These are phyloP conservation scores for Drosophila ohnishii DNA, from an alignment of 1,140 invertebrate species.

Conservation along the genomic window DNA sequence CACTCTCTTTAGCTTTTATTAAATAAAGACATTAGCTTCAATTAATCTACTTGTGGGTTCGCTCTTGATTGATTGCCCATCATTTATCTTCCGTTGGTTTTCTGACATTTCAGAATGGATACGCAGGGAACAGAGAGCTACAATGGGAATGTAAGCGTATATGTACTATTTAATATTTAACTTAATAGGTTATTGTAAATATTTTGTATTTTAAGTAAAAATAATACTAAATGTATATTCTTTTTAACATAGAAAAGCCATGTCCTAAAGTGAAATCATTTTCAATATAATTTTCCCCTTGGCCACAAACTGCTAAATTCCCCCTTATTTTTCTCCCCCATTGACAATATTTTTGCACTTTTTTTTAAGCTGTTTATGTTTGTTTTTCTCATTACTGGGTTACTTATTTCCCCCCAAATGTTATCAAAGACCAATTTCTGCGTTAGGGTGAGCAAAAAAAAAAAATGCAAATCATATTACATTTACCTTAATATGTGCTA, in stretches of 20 bases:
- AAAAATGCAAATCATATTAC: background rate
- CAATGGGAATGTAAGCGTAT: background rate
- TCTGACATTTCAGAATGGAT: constrained; percentile 4
- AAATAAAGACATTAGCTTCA: constrained; percentile 16
- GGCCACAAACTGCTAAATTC: background rate
- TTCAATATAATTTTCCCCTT: background rate
- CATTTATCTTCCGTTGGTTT: constrained; percentile 12
- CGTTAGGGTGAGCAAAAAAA: background rate
- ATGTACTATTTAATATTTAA: background rate
- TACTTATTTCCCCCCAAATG: constrained; percentile 11
- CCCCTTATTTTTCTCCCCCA: background rate
- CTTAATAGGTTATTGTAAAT: background rate
- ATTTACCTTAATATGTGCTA: background rate
- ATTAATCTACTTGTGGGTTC: constrained; percentile 11
- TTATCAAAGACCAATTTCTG: background rate
- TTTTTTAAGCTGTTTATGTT: constrained; percentile 71
- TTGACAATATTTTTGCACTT: constrained; percentile 27
- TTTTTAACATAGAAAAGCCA: background rate
- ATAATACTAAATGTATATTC: background rate
- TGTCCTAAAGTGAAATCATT: background rate
- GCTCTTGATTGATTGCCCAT: constrained; percentile 27
- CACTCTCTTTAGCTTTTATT: constrained; percentile 2
- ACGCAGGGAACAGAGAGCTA: background rate
- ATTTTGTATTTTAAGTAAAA: background rate
- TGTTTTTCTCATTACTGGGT: constrained; percentile 35